A percentile compares a stretch with the other conserved stretches of the same genome.
phyloP scores from a whole-genome alignment of 2,797 vertebrate genomes.

The Kryptopterus vitreolus region DNA sequence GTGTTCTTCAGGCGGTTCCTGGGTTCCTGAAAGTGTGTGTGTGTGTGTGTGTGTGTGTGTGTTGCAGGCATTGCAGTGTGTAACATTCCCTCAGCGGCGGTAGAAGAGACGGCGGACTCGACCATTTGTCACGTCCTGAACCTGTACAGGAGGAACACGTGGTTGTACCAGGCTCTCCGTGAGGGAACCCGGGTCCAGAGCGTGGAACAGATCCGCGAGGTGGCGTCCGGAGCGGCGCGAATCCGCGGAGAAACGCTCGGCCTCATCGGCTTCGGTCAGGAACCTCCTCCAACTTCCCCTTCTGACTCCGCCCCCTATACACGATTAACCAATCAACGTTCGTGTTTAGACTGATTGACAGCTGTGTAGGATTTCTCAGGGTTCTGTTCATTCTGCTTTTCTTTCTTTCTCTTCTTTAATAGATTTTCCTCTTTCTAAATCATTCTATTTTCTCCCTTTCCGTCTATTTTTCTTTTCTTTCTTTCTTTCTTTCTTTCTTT shows the following conservation, averaged over 20 bases:
- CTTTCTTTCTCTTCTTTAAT: too few species aligned
- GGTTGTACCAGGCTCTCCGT: conserved; percentile 94
- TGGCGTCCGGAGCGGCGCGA: conserved; percentile 89
- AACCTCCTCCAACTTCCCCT: background rate
- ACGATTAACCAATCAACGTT: background rate
- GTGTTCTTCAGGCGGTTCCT: background rate
- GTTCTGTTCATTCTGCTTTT: background rate
- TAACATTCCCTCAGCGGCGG: conserved; percentile 92
- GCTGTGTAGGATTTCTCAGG: background rate
- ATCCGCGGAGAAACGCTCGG: conserved; percentile 93
- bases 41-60: conserved; percentile 34
- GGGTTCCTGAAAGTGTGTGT: background rate
- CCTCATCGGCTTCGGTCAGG: conserved; percentile 91
- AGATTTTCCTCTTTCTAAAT: too few species aligned
- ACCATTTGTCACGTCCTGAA: conserved; percentile 93
- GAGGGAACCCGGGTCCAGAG: conserved; percentile 94
- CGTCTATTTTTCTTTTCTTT: too few species aligned
- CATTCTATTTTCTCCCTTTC: too few species aligned
- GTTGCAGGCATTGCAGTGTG: conserved; percentile 88
- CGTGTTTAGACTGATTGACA: background rate
- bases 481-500: too few species aligned
- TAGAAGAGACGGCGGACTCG: conserved; percentile 94
- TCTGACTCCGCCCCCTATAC: too few species aligned
- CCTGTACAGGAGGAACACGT: conserved; percentile 92
- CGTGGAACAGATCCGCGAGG: conserved; percentile 94